Percentiles rank a stretch among this genome's conserved stretches.
phyloP scores from a whole-genome alignment of 2,888 invertebrate genomes.

The Netelia virgata region DNA sequence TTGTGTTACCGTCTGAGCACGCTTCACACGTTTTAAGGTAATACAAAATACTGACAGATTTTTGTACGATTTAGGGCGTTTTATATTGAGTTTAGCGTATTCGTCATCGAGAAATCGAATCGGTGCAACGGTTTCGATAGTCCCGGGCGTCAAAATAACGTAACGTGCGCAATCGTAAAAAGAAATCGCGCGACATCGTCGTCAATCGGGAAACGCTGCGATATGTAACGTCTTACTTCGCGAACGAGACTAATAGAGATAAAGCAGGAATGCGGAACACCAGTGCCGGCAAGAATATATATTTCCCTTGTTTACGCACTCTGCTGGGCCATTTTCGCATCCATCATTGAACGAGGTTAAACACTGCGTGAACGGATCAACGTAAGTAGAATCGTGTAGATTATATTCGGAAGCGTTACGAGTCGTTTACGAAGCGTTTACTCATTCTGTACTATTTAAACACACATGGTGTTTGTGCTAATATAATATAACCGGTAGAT shows the following conservation, averaged over 20 bases:
- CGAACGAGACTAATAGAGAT: constrained; percentile 10
- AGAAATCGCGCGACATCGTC: neutral
- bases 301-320: neutral
- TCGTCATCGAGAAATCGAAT: neutral
- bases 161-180: neutral
- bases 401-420: too few species aligned
- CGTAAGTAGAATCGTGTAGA: too few species aligned
- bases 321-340: too few species aligned
- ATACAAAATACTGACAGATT: too few species aligned
- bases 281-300: neutral
- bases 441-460: too few species aligned
- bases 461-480: too few species aligned
- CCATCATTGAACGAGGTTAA: too few species aligned
- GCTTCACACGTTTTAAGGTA: too few species aligned
- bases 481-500: too few species aligned
- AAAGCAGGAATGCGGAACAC: constrained; percentile 23
- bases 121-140: too few species aligned
- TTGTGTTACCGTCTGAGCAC: neutral
- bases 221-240: constrained; percentile 1
- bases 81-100: neutral
- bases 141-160: neutral
- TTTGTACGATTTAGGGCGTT: neutral
- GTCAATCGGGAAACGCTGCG: neutral
- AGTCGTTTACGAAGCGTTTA: too few species aligned
- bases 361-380: too few species aligned